Conservation (phyloP, 35 echinoderm and acorn worm species). For the Holothuria glaberrima region DNA sequence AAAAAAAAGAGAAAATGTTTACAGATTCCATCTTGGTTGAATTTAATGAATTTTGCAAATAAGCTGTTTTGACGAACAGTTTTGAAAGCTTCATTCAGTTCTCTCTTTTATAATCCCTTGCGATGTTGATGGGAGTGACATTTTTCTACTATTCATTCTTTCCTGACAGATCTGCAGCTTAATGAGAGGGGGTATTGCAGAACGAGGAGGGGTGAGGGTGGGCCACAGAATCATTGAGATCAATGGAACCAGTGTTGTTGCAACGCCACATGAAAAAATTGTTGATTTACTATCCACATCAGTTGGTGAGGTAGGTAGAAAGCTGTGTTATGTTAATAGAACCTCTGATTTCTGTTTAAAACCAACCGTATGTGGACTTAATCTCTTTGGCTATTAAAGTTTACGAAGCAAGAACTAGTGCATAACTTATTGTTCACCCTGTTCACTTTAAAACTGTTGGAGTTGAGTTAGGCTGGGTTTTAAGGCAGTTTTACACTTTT, state of each 20-base stretch:
- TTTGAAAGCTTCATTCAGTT: too few relatives aligned
- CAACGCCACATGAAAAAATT: conserved; percentile 97
- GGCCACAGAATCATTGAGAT: conserved; percentile 99
- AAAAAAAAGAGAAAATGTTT: too few relatives aligned
- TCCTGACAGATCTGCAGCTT: conserved; percentile 91
- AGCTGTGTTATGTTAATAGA: not conserved
- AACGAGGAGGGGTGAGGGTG: conserved; percentile 91
- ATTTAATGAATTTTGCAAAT: too few relatives aligned
- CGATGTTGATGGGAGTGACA: not conserved
- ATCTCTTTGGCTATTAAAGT: too few relatives aligned
- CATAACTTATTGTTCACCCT: not conserved
- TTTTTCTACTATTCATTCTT: conserved; percentile 13
- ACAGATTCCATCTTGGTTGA: too few relatives aligned
- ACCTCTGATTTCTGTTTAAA: too few relatives aligned
- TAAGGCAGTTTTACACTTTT: too few relatives aligned
- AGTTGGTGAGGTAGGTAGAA: conserved; percentile 86
- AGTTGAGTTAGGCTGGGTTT: not conserved
- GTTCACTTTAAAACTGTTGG: not conserved
- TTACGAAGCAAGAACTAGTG: too few relatives aligned
- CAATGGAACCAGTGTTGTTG: conserved; percentile 98
- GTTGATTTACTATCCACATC: conserved; percentile 97
- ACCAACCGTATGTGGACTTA: too few relatives aligned
- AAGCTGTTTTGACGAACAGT: too few relatives aligned
- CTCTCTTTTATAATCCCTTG: too few relatives aligned
- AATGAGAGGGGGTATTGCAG: conserved; percentile 98